phyloP scores from a whole-genome alignment of 2,888 invertebrate genomes.

The Tanypteryx hageni region DNA sequence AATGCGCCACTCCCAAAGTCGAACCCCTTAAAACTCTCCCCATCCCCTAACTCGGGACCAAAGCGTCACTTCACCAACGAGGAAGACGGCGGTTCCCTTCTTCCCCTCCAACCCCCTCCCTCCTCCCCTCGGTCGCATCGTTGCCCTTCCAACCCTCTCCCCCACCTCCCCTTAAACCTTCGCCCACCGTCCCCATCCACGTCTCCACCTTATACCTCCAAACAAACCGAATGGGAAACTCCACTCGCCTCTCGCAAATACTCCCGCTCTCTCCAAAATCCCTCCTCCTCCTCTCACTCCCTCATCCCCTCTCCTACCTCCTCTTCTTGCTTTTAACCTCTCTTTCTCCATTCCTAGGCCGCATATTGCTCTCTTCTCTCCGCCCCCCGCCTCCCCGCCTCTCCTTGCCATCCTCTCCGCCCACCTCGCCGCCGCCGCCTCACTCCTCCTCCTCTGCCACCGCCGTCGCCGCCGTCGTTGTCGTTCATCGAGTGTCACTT shows the following conservation, averaged over 20 bases:
- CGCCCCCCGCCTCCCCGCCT: neutral
- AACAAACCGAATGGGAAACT: constrained; percentile 62
- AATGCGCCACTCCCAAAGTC: constrained; percentile 57
- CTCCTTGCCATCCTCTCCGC: constrained; percentile 23
- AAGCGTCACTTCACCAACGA: constrained; percentile 64
- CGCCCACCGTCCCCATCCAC: constrained; percentile 30
- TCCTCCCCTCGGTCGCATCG: neutral
- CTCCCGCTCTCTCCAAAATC: neutral
- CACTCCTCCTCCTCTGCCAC: neutral
- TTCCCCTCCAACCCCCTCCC: neutral
- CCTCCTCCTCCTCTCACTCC: neutral
- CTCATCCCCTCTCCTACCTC: neutral
- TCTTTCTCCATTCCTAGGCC: constrained; percentile 64
- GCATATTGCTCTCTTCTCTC: constrained; percentile 50
- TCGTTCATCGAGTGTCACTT: constrained; percentile 68
- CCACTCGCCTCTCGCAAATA: constrained; percentile 57
- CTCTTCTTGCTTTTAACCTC: constrained; percentile 57
- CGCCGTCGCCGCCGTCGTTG: constrained; percentile 25
- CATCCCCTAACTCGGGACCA: constrained; percentile 25
- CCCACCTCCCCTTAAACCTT: neutral
- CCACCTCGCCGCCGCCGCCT: constrained; percentile 34
- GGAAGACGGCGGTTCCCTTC: constrained; percentile 40
- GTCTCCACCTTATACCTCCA: constrained; percentile 64
- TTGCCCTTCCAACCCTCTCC: neutral
- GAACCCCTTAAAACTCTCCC: constrained; percentile 20